A percentile compares a stretch with the other conserved stretches of the same genome.
These are phyloP conservation scores for Picus viridis DNA, from an alignment of 2,797 vertebrate species.

Conservation along the genomic window DNA sequence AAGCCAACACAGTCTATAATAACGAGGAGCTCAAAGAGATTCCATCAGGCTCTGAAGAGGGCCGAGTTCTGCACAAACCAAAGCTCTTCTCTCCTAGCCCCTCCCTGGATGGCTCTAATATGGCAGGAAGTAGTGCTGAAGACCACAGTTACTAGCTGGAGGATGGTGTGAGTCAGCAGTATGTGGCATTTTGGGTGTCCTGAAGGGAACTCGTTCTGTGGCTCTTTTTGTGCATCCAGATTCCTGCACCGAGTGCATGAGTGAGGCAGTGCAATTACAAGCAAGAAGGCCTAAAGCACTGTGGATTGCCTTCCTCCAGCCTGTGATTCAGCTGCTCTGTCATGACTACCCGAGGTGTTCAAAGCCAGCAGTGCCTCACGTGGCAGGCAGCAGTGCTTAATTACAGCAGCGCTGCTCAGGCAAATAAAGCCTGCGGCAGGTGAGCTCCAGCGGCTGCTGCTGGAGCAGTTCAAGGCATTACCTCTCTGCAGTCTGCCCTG, in stretches of 20 bases:
- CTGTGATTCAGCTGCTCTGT: not conserved
- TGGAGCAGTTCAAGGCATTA: not conserved
- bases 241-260: not conserved
- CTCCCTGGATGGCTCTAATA: not conserved
- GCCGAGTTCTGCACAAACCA: not conserved
- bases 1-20: not conserved
- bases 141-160: not conserved
- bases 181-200: not conserved
- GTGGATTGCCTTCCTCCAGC: not conserved
- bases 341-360: not conserved
- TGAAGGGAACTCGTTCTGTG: not conserved
- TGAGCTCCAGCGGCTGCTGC: not conserved
- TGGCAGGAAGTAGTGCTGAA: not conserved
- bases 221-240: not conserved
- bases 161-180: not conserved
- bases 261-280: not conserved
- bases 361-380: not conserved
- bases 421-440: not conserved
- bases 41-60: not conserved
- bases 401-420: not conserved
- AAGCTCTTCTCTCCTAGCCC: not conserved
- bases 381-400: not conserved
- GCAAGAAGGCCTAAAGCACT: not conserved
- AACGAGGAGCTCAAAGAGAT: not conserved
- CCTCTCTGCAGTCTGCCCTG: not conserved